These are phyloP conservation scores for Aplidium turbinatum DNA, from an alignment of 23 tunicate genomes.

Conservation along the genomic window DNA sequence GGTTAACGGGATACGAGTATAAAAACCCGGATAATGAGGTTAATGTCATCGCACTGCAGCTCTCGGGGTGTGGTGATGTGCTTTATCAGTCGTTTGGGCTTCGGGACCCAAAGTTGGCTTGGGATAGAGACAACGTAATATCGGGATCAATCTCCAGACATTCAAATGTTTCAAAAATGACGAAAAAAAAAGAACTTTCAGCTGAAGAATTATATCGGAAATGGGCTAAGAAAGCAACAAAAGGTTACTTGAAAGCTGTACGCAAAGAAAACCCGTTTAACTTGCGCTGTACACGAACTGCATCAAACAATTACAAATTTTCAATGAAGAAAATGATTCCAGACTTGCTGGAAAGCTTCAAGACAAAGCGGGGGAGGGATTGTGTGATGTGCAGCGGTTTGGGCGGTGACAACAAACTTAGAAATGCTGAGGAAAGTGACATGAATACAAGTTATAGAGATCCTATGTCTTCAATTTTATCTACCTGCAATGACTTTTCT, in stretches of 20 bases:
- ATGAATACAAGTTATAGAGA: too few species aligned
- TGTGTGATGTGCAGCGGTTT: background rate
- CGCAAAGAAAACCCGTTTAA: background rate
- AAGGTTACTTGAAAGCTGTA: background rate
- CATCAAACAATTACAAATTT: background rate
- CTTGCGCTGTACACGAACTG: conserved; percentile 15
- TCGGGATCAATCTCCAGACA: background rate
- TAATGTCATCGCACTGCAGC: background rate
- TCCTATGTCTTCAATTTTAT: too few species aligned
- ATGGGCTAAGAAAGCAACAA: conserved; percentile 11
- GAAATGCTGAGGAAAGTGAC: background rate
- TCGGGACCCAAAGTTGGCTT: background rate
- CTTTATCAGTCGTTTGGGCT: conserved; percentile 10
- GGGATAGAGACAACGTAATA: background rate
- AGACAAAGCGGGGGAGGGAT: background rate
- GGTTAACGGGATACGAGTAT: conserved; percentile 6
- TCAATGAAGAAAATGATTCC: background rate
- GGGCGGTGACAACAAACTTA: background rate
- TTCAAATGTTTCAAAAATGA: background rate
- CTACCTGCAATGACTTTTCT: too few species aligned
- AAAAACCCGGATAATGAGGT: background rate
- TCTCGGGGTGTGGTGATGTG: conserved; percentile 31
- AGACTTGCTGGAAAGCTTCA: background rate
- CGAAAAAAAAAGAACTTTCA: background rate
- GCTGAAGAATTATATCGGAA: background rate